These are phyloP conservation scores for Aphelenchoides besseyi DNA, from an alignment of 1,140 invertebrate species.

Conservation along the genomic window DNA sequence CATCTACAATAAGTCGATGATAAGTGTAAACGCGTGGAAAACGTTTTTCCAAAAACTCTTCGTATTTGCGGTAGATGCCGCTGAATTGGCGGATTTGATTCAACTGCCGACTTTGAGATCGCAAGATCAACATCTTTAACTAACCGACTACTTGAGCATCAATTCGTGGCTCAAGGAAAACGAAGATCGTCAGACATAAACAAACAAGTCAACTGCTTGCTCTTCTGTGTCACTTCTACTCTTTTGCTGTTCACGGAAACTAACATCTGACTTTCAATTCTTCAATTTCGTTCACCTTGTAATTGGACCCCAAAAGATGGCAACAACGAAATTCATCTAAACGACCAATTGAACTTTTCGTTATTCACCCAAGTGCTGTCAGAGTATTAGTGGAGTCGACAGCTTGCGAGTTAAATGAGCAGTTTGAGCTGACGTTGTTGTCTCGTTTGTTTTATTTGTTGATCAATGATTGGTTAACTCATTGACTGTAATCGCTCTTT, in stretches of 20 bases:
- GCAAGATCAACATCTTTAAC: not conserved
- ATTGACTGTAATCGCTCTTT: not conserved
- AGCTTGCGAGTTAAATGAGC: too few species aligned
- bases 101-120: not conserved
- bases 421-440: too few species aligned
- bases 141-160: not conserved
- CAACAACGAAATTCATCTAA: too few species aligned
- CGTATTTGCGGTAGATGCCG: slow-evolving; percentile 14
- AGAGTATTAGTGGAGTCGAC: too few species aligned
- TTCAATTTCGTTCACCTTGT: too few species aligned
- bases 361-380: too few species aligned
- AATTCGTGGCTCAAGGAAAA: not conserved
- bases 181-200: not conserved
- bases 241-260: too few species aligned
- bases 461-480: too few species aligned
- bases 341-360: too few species aligned
- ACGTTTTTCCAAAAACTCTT: slow-evolving; percentile 13
- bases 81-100: not conserved
- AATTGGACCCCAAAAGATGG: too few species aligned
- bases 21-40: slow-evolving; percentile 2
- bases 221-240: not conserved
- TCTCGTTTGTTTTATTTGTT: too few species aligned
- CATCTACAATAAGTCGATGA: slow-evolving; percentile 23
- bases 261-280: too few species aligned
- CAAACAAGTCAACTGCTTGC: not conserved